These are phyloP conservation scores for Chionis minor DNA, from an alignment of 2,113 vertebrate genomes.

Conservation along the genomic window DNA sequence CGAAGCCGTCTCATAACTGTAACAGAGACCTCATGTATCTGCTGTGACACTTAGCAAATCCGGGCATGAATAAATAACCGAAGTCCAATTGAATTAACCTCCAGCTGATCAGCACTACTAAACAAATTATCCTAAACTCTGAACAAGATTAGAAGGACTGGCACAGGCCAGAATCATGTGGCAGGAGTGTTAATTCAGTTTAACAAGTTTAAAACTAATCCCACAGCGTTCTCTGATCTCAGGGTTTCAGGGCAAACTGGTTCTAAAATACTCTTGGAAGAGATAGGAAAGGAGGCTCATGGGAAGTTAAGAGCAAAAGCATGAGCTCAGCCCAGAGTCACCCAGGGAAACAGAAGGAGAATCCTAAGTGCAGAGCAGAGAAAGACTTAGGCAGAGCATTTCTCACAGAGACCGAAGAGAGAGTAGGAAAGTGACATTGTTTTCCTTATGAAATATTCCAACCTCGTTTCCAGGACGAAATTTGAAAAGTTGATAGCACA, in stretches of 20 bases:
- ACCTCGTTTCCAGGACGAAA: neutral
- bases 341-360: neutral
- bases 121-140: conserved; percentile 75
- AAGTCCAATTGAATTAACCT: conserved; percentile 81
- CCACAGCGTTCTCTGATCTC: conserved; percentile 9
- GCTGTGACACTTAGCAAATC: conserved; percentile 73
- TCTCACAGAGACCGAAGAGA: neutral
- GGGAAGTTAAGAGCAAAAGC: neutral
- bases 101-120: conserved; percentile 74
- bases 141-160: conserved; percentile 71
- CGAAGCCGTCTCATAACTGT: conserved; percentile 63
- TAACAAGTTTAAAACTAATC: conserved; percentile 69
- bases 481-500: neutral
- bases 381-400: neutral
- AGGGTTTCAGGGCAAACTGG: conserved; percentile 36
- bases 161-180: conserved; percentile 48
- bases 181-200: conserved; percentile 61
- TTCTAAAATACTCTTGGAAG: conserved; percentile 15
- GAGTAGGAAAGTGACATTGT: neutral
- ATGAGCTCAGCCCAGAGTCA: neutral
- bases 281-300: neutral
- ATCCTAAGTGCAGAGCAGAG: neutral
- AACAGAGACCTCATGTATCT: conserved; percentile 71
- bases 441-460: conserved; percentile 1
- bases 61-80: conserved; percentile 73